phyloP scores from a whole-genome alignment of 2,888 invertebrate genomes.

The Drosophila tripunctata region DNA sequence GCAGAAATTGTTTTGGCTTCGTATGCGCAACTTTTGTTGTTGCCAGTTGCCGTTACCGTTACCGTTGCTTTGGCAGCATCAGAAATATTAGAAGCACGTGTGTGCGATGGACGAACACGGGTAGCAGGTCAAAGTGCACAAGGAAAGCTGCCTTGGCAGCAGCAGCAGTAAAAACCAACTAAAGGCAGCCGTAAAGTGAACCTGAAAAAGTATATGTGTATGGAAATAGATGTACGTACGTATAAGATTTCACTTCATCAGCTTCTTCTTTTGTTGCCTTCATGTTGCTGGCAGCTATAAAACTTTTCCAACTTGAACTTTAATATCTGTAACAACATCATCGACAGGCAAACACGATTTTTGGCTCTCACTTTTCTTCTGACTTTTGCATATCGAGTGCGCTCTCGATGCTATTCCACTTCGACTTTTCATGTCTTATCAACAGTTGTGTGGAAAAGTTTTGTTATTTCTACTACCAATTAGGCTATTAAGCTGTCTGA shows the following conservation, averaged over 20 bases:
- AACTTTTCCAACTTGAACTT: constrained; percentile 52
- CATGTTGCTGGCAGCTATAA: constrained; percentile 38
- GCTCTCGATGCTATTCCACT: constrained; percentile 1
- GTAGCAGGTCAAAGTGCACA: constrained; percentile 12
- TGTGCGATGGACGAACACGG: constrained; percentile 4
- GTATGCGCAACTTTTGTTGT: constrained; percentile 57
- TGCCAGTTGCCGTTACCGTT: constrained; percentile 49
- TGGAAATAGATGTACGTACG: not conserved
- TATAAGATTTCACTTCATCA: constrained; percentile 56
- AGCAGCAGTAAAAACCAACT: constrained; percentile 10
- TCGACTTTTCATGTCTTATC: constrained; percentile 12
- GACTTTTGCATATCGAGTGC: constrained; percentile 33
- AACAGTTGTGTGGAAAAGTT: constrained; percentile 25
- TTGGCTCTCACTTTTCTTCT: constrained; percentile 11
- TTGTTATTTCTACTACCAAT: constrained; percentile 16
- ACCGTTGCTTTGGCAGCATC: constrained; percentile 38
- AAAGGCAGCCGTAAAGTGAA: constrained; percentile 29
- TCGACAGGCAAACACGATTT: constrained; percentile 21
- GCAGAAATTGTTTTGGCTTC: constrained; percentile 70
- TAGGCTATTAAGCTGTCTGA: constrained; percentile 8
- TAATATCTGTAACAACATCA: constrained; percentile 21
- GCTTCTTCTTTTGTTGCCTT: constrained; percentile 19
- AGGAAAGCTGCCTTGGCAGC: constrained; percentile 11
- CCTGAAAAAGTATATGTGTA: constrained; percentile 14
- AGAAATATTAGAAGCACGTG: constrained; percentile 57